Conservation (phyloP, 35 echinoderm and acorn worm genomes). For the Ophiothrix spiculata region DNA sequence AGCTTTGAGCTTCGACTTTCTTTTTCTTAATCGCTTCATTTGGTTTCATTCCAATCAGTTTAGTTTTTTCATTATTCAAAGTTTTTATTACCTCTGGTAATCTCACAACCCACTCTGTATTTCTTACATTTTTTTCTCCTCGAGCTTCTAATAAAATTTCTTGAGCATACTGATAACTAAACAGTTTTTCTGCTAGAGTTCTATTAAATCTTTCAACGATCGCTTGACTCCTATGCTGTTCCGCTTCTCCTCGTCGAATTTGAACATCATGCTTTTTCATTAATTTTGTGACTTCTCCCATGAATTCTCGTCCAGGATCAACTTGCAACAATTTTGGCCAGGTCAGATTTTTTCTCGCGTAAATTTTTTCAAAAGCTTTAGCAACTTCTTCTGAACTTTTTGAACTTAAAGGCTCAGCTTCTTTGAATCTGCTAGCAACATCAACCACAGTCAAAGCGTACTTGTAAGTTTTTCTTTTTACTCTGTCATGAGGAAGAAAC, state of each 20-base stretch:
- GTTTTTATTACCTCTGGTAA: neutral
- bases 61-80: conserved; percentile 1
- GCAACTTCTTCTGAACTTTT: conserved; percentile 2
- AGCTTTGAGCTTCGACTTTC: no score
- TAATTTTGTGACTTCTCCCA: neutral
- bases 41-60: conserved; percentile 9
- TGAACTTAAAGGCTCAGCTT: neutral
- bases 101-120: conserved; percentile 17
- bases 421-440: neutral
- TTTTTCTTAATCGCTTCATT: no score
- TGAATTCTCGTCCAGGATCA: no score
- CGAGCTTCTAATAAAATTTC: neutral
- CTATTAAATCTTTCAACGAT: neutral
- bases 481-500: no score
- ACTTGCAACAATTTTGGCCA: conserved; percentile 13
- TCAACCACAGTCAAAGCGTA: no score
- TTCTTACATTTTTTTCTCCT: neutral
- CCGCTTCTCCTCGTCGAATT: neutral
- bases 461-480: no score
- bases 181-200: conserved; percentile 9
- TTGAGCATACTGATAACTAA: conserved; percentile 10
- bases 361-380: neutral
- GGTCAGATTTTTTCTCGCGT: neutral
- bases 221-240: neutral
- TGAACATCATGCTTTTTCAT: neutral